phyloP scores from a whole-genome alignment of 2,888 invertebrate genomes.

The Monochamus alternatus region DNA sequence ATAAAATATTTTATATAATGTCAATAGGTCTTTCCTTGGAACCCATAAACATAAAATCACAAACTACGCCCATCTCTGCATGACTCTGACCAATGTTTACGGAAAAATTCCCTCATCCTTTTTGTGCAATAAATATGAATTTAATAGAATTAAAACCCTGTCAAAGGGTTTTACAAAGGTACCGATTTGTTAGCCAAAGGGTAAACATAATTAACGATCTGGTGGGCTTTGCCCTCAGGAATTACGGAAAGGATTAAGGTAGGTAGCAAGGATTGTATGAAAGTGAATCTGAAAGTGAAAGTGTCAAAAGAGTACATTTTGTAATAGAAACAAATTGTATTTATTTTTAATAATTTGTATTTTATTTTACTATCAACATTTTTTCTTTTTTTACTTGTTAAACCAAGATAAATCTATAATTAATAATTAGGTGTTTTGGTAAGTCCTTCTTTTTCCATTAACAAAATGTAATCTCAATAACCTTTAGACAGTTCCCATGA shows the following conservation, averaged over 20 bases:
- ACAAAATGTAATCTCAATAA: neutral
- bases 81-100: neutral
- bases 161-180: neutral
- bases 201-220: neutral
- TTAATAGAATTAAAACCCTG: neutral
- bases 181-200: constrained; percentile 37
- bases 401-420: neutral
- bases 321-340: neutral
- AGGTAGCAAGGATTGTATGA: neutral
- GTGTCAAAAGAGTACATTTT: neutral
- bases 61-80: neutral
- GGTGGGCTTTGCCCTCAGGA: neutral
- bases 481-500: neutral
- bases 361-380: neutral
- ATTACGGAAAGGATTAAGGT: neutral
- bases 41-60: neutral
- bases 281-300: neutral
- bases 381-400: no score
- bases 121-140: neutral
- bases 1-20: no score
- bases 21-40: neutral
- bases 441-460: neutral
- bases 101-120: neutral
- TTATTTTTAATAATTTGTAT: neutral
- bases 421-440: neutral